phyloP scores from a whole-genome alignment of 2,888 invertebrate genomes.

The Ctena decussata region DNA sequence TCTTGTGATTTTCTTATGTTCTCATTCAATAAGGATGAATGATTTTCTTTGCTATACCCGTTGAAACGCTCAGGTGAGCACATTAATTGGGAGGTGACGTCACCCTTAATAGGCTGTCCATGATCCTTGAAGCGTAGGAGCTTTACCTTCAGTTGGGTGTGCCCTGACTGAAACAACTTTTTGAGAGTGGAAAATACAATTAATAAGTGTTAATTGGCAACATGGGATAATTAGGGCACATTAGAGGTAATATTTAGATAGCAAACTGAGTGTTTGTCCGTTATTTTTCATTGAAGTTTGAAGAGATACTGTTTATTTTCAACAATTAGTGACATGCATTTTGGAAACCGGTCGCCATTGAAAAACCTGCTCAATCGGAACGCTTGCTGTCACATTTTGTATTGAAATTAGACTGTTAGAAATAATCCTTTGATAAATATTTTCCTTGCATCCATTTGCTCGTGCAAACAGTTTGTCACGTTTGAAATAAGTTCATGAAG shows the following conservation, averaged over 20 bases:
- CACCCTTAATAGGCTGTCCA: slow-evolving; percentile 31
- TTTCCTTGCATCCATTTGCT: no score
- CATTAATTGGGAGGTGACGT: slow-evolving; percentile 35
- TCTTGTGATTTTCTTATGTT: background rate
- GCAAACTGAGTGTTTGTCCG: background rate
- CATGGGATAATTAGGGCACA: background rate
- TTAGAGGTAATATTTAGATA: background rate
- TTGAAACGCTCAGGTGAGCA: background rate
- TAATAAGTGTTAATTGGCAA: background rate
- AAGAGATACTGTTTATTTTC: background rate
- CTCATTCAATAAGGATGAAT: background rate
- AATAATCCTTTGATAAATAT: no score
- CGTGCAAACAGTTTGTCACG: no score
- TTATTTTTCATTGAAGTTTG: background rate
- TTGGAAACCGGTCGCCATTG: slow-evolving; percentile 3
- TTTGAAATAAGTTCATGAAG: no score
- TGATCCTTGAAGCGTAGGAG: slow-evolving; percentile 54
- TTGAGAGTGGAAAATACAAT: background rate
- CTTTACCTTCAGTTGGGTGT: slow-evolving; percentile 55
- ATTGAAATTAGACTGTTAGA: no score
- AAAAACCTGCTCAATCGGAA: slow-evolving; percentile 4
- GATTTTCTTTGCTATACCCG: background rate
- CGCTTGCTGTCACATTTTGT: background rate
- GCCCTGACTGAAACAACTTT: slow-evolving; percentile 18
- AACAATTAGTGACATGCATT: background rate